These are phyloP conservation scores for Condylura cristata DNA, from an alignment of 2,113 vertebrate genomes.

Conservation along the genomic window DNA sequence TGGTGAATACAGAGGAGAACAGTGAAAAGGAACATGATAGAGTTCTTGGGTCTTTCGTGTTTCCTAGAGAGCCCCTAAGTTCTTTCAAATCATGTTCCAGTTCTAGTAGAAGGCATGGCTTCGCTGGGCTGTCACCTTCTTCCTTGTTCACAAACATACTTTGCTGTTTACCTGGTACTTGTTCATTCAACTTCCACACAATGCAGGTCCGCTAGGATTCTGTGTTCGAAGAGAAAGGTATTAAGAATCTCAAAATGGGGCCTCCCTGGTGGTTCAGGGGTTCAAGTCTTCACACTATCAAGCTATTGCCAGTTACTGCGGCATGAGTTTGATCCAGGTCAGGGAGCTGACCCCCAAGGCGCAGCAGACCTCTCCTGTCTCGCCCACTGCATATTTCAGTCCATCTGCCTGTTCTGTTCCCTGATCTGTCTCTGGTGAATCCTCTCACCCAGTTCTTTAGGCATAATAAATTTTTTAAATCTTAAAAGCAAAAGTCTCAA, in stretches of 20 bases:
- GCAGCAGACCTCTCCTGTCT: no score
- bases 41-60: background rate
- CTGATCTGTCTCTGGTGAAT: no score
- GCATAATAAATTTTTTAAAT: background rate
- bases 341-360: no score
- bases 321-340: no score
- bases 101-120: background rate
- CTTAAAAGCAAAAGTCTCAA: background rate
- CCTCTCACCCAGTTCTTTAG: no score
- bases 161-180: accelerated
- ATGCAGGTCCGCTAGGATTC: background rate
- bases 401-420: no score
- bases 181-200: background rate
- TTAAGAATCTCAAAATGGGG: background rate
- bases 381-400: no score
- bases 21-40: background rate
- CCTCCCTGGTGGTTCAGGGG: no score
- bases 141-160: background rate
- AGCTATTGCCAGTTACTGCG: no score
- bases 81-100: background rate
- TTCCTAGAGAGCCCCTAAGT: background rate
- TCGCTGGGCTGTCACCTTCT: background rate
- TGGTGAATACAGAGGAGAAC: background rate
- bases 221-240: background rate
- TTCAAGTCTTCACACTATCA: no score